Percentiles rank a stretch among this genome's conserved stretches.
Evolutionary conservation across 2,888 invertebrate species (phyloP).

Genomic region (Hirtodrosophila histrioides): DNA sequence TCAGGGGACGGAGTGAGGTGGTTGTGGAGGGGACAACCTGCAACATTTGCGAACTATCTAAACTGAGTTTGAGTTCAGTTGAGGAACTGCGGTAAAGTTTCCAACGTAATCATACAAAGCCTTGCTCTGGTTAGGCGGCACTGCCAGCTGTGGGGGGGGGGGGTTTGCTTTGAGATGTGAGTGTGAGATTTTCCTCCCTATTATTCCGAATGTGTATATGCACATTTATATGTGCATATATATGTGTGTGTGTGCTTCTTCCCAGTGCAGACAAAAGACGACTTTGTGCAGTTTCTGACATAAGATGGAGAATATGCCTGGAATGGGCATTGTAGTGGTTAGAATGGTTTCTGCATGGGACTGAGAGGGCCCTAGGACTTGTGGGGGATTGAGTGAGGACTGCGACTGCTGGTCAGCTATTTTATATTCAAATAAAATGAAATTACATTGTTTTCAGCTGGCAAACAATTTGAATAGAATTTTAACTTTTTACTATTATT

Average conservation of each 20-base stretch:
- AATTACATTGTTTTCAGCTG: slow-evolving; percentile 82
- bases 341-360: slow-evolving; percentile 6
- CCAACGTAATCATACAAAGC: slow-evolving; percentile 77
- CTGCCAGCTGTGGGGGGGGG: slow-evolving; percentile 28
- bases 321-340: slow-evolving; percentile 46
- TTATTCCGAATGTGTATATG: slow-evolving; percentile 27
- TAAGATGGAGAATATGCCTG: slow-evolving; percentile 71
- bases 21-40: slow-evolving; percentile 25
- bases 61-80: slow-evolving; percentile 72
- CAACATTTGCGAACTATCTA: slow-evolving; percentile 77
- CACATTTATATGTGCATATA: slow-evolving; percentile 2
- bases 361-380: slow-evolving; percentile 2
- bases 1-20: not conserved
- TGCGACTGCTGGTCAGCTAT: slow-evolving; percentile 58
- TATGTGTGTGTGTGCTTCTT: slow-evolving; percentile 38
- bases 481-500: slow-evolving; percentile 83
- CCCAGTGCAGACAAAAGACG: slow-evolving; percentile 69
- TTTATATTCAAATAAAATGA: slow-evolving; percentile 82
- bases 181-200: slow-evolving; percentile 18
- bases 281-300: slow-evolving; percentile 74
- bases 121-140: slow-evolving; percentile 57
- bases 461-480: slow-evolving; percentile 82
- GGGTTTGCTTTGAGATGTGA: not conserved
- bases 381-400: slow-evolving; percentile 19
- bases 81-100: slow-evolving; percentile 79